These are phyloP conservation scores for Sciurus carolinensis DNA, from an alignment of 2,797 vertebrate genomes.

Conservation along the genomic window DNA sequence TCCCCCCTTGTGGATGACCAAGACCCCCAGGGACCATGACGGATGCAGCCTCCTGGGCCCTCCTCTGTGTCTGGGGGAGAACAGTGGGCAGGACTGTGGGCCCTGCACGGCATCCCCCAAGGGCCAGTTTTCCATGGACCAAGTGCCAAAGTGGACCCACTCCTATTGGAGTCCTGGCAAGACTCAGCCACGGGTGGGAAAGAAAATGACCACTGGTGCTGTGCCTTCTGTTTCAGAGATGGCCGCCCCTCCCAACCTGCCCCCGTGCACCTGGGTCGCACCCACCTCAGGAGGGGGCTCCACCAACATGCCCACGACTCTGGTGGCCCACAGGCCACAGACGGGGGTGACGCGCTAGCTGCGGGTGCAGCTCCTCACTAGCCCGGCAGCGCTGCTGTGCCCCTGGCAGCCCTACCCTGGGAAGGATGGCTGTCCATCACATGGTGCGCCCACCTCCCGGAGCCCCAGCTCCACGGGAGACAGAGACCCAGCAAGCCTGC, in stretches of 20 bases:
- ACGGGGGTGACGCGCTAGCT: no score
- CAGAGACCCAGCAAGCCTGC: background rate
- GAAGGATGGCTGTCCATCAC: no score
- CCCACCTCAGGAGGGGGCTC: no score
- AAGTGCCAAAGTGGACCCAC: accelerated
- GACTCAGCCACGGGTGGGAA: accelerated
- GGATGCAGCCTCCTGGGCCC: background rate
- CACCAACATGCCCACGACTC: background rate
- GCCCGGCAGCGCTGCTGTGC: accelerated
- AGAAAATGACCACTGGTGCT: accelerated
- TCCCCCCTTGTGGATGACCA: no score
- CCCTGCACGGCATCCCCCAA: no score
- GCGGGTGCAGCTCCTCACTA: no score
- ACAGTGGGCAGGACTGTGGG: background rate
- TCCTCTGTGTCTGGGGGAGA: background rate
- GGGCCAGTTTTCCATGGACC: no score
- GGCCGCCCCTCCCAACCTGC: accelerated
- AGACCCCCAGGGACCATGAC: accelerated
- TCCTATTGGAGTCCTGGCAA: background rate
- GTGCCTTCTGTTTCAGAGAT: background rate
- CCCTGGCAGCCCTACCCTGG: no score
- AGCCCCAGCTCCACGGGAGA: background rate
- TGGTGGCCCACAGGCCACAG: no score
- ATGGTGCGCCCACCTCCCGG: accelerated
- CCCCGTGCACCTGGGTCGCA: accelerated